Base-by-base conservation (phyloP, 2,797 vertebrate species). In the Pachyuromys duprasi region DNA sequence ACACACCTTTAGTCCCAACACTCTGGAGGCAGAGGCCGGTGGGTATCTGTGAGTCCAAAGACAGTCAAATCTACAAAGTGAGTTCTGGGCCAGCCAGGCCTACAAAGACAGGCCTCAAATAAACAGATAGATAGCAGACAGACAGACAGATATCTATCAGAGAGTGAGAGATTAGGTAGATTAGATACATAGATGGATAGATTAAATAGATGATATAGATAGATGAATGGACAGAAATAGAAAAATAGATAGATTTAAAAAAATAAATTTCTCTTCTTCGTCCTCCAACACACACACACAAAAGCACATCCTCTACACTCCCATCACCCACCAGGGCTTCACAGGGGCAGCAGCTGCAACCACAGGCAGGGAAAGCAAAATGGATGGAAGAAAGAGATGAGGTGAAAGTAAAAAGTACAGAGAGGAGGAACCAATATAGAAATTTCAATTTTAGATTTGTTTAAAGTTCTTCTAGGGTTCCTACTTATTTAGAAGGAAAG, bases 401-500 rank as follows among this genome's bases (percentile, higher is more conserved):
- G 5, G 55, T 6, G 22, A 31, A 18, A 79, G 20, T 20, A n/a
- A 13, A 70, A 89, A 69, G 75, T 2, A 63, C 4, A 83, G 63
- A 18, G 33, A 82, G 31, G 65, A 78, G 65, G 5, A 57, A 17
- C 63, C 31, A 18, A 39, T 72, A 81, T 18, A 74, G 15, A 76
- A 83, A 81, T 15, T 7, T 76, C 72, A 69, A 18, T 7, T 39
- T 89, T 24, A 49, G 26, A 70, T 75, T 65, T 86, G 31, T 53
- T 2, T 76, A 22, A 72, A 89, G 39, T 55, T 60, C 82, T 31
- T 26, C 57, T 82, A 45, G 26, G 14, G 18, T 20, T 91, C 42
- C 80, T 67, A 22, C 5, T 24, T 28, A 76, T 83, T 94, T 36
- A 89, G 18, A 63, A 95, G 33, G 18, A 93, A 86, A 36, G 0